phyloP scores from a whole-genome alignment of 2,797 vertebrate species.

The Oceanodroma leucorhoa region DNA sequence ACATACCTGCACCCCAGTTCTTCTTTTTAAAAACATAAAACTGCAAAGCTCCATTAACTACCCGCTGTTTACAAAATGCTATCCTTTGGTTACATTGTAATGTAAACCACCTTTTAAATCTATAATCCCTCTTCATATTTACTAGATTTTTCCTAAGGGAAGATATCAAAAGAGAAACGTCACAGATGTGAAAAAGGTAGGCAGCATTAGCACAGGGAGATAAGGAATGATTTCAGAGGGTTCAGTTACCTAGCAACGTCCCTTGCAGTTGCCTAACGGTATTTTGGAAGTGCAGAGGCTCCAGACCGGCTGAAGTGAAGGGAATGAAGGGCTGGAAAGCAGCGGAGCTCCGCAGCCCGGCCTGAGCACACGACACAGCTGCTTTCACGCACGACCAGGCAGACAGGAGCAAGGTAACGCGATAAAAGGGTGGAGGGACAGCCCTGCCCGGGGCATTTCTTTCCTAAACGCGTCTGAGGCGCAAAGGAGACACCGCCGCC shows the following conservation, averaged over 20 bases:
- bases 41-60: background rate
- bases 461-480: background rate
- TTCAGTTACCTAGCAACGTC: constrained; percentile 49
- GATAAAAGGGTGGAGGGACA: accelerated
- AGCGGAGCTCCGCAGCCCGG: background rate
- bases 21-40: background rate
- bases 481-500: background rate
- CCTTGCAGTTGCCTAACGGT: constrained; percentile 7
- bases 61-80: background rate
- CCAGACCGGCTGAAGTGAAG: background rate
- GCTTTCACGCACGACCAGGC: background rate
- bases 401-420: background rate
- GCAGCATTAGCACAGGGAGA: background rate
- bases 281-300: constrained; percentile 22
- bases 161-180: background rate
- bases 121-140: background rate
- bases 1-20: accelerated
- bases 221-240: background rate
- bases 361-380: background rate
- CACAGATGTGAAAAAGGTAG: background rate
- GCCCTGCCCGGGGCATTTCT: background rate
- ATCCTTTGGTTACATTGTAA: background rate
- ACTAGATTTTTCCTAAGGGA: background rate
- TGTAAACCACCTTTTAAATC: background rate
- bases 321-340: background rate